Evolutionary conservation across 2,888 invertebrate genomes (phyloP), one percentile per base, ranked within the genome.

Genomic region (Drosophila anceps): DNA sequence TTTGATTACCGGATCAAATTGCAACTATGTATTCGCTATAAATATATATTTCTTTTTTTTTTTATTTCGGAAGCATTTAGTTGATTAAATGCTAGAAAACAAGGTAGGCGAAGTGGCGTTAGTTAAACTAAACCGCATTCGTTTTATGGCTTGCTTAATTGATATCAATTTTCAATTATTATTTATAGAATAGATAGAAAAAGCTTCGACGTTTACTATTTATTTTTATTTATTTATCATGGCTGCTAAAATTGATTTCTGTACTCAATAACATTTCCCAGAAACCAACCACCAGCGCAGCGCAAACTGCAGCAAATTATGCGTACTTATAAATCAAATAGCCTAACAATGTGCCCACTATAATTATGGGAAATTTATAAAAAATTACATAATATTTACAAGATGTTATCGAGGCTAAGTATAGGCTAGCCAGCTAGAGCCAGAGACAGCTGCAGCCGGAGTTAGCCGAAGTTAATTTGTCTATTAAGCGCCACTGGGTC

Each of bases 361-460:
- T 90, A 91, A 88, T 88, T 91, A 90, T 76, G 76, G 74, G 73
- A 84, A 90, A 74, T 80, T 85, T 83, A 76, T 86, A 83, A 86
- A 88, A 84, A 91, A 89, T 87, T 88, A 89, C 82, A 86, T 69
- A 90, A 91, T 88, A 80, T 86, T 86, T 91, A 88, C 82, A 87
- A 90, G 86, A 88, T 89, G 82, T 90, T 88, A 90, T 90, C 85
- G 73, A 59, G 64, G 60, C 37, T 76, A 88, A 76, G 67, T 78
- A 87, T 75, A 69, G 90, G 63, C 69, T 24, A 27, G 35, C 51
- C 41, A 9, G 55, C 7, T 46, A 70, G 79, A 20, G 20, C 51
- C 51, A 61, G 69, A 61, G 69, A 67, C 76, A 81, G 73, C 81
- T 81, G 81, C 65, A 50, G 48, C 55, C 46, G 44, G 29, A 78